Conservation (phyloP, 2,888 invertebrate species). For the Opisthograptis luteolata region DNA sequence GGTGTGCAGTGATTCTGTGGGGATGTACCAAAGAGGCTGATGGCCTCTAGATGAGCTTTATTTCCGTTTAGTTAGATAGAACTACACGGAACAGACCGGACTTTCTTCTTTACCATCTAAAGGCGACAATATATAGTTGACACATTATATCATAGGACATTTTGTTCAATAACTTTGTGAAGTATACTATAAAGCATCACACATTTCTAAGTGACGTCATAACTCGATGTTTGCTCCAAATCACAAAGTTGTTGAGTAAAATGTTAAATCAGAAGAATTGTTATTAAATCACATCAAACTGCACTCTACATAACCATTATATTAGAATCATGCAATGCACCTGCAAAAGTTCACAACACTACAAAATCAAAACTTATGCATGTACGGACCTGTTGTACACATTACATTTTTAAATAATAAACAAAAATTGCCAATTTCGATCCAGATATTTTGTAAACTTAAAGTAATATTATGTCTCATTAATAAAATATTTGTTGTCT, state of each 20-base stretch:
- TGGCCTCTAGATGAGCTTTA: too few relatives aligned
- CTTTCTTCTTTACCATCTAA: constrained; percentile 22
- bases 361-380: constrained; percentile 61
- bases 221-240: constrained; percentile 26
- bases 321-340: constrained; percentile 69
- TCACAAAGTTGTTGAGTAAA: constrained; percentile 33
- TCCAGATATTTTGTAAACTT: constrained; percentile 53
- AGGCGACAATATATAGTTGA: constrained; percentile 30
- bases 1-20: constrained; percentile 63
- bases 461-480: constrained; percentile 69
- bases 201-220: constrained; percentile 17
- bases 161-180: constrained; percentile 33
- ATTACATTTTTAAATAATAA: constrained; percentile 41
- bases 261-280: constrained; percentile 28
- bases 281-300: constrained; percentile 54
- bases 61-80: too few relatives aligned
- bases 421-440: constrained; percentile 55
- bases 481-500: constrained; percentile 49
- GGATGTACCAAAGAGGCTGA: constrained; percentile 32
- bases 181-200: constrained; percentile 31
- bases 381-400: constrained; percentile 66
- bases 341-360: constrained; percentile 61
- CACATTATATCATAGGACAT: constrained; percentile 28
- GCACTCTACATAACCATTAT: constrained; percentile 58
- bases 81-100: too few relatives aligned